Evolutionary conservation across 2,113 vertebrate genomes (phyloP).

Genomic region (Anolis carolinensis): DNA sequence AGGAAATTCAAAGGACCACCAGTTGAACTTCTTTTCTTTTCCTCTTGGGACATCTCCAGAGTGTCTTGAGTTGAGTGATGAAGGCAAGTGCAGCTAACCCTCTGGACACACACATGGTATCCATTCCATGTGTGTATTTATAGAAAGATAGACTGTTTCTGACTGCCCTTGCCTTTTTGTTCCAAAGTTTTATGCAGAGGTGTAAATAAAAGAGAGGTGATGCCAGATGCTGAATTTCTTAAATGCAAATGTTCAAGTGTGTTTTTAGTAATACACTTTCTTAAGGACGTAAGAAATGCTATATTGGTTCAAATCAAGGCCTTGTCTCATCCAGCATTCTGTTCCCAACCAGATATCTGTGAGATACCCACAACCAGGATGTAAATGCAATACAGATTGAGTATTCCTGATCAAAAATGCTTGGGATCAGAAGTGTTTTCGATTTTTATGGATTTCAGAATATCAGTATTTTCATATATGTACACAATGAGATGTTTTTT

Average conservation of each 20-base stretch:
- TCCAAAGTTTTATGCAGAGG: slow-evolving; percentile 29
- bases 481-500: too few species aligned
- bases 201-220: slow-evolving; percentile 8
- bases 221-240: not conserved
- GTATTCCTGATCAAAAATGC: too few species aligned
- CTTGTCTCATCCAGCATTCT: too few species aligned
- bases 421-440: too few species aligned
- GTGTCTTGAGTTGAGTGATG: slow-evolving; percentile 47
- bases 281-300: not conserved
- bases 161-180: not conserved
- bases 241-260: not conserved
- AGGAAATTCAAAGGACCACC: slow-evolving; percentile 35
- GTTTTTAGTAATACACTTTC: not conserved
- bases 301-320: not conserved
- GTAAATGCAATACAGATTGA: too few species aligned
- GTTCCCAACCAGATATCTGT: too few species aligned
- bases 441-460: too few species aligned
- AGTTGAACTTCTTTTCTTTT: not conserved
- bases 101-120: slow-evolving; percentile 45
- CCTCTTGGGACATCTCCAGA: not conserved
- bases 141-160: slow-evolving; percentile 40
- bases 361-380: too few species aligned
- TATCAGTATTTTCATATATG: too few species aligned
- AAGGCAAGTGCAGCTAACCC: slow-evolving; percentile 49
- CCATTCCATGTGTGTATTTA: slow-evolving; percentile 49